Conservation (phyloP, 2,797 vertebrate species). For the Meda fulgida region DNA sequence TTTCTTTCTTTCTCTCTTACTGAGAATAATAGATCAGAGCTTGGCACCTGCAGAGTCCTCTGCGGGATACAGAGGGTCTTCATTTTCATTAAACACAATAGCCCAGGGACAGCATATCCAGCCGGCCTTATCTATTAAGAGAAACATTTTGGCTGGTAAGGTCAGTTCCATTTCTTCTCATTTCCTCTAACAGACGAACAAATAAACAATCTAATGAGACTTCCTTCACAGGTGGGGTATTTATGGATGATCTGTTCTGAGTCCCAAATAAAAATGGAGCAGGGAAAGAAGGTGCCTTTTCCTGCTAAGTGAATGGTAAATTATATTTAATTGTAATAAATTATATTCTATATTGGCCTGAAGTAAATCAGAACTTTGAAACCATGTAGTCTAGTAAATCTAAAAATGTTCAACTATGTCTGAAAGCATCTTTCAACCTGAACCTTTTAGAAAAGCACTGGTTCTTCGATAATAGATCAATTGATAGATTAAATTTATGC, state of each 20-base stretch:
- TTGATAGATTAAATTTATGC: no score
- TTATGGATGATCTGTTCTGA: slow-evolving; percentile 23
- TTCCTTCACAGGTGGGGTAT: slow-evolving; percentile 36
- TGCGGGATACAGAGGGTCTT: slow-evolving; percentile 46
- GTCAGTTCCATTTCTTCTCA: slow-evolving; percentile 50
- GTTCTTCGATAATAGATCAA: background rate
- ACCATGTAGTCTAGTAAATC: background rate
- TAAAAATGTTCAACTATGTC: background rate
- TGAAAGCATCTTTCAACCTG: background rate
- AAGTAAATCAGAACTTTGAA: background rate
- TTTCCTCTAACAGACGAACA: slow-evolving; percentile 51
- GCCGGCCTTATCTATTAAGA: slow-evolving; percentile 54
- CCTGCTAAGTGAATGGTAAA: background rate
- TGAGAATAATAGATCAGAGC: slow-evolving; percentile 48
- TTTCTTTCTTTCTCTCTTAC: slow-evolving; percentile 41
- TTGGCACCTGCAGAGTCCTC: slow-evolving; percentile 45
- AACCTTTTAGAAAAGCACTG: background rate
- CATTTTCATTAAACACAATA: slow-evolving; percentile 54
- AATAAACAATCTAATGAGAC: slow-evolving; percentile 47
- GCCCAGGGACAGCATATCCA: slow-evolving; percentile 50
- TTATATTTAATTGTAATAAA: background rate
- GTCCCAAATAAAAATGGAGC: slow-evolving; percentile 25
- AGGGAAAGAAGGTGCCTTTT: slow-evolving; percentile 7
- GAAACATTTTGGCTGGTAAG: slow-evolving; percentile 50
- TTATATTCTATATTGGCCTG: background rate